phyloP scores from a whole-genome alignment of 1,140 invertebrate genomes.

The Parapsyche elsis region DNA sequence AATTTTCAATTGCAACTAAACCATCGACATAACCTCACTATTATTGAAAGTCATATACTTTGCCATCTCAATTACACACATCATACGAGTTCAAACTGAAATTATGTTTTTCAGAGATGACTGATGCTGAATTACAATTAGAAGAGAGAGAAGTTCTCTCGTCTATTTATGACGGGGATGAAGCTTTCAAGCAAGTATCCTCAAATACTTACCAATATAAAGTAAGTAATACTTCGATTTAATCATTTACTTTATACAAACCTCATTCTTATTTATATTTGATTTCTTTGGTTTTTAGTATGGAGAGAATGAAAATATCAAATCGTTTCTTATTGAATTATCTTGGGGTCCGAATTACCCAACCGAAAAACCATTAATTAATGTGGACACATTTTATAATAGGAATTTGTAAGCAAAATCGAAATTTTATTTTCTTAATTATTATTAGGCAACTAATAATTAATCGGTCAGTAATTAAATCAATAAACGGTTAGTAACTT shows the following conservation, averaged over 20 bases:
- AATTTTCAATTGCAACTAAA: too few species aligned
- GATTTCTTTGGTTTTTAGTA: constrained; percentile 71
- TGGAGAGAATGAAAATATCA: constrained; percentile 81
- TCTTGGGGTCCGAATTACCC: constrained; percentile 89
- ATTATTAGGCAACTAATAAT: too few species aligned
- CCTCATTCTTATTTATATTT: neutral
- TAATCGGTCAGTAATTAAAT: too few species aligned
- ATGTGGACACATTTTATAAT: constrained; percentile 94
- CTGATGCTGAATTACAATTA: constrained; percentile 75
- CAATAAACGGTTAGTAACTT: too few species aligned
- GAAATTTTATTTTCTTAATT: too few species aligned
- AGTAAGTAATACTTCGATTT: constrained; percentile 67
- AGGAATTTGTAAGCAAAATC: constrained; percentile 86
- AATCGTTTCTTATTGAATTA: constrained; percentile 90
- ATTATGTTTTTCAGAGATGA: constrained; percentile 42
- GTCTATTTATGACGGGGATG: constrained; percentile 95
- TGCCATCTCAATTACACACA: too few species aligned
- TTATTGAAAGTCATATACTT: too few species aligned
- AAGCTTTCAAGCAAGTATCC: constrained; percentile 84
- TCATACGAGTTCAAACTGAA: neutral
- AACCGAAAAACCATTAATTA: constrained; percentile 81
- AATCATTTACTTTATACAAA: neutral
- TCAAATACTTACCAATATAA: constrained; percentile 89
- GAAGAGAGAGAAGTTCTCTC: constrained; percentile 91
- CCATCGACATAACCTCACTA: too few species aligned